Base-by-base conservation (phyloP, 53 echinoderm and acorn worm species). In the Luidia sarsii region DNA sequence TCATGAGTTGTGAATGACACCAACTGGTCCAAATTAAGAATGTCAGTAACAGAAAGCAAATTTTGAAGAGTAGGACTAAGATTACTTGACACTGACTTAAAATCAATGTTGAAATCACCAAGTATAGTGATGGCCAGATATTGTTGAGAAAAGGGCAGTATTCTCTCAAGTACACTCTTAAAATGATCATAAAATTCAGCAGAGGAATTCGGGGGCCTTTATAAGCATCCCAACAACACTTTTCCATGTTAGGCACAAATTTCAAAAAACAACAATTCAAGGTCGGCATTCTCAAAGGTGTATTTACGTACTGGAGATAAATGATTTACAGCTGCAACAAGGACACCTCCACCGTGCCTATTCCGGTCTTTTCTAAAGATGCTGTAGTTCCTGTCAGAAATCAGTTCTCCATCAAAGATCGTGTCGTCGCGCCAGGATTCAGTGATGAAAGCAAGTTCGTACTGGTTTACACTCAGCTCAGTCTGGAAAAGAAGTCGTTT, bases 191-290 rank as follows among this genome's bases (percentile, higher is more conserved):
- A 64, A 37, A 64, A 38, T 2, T 4, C 18, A 14, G 19, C 38
- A 64, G 37, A 11, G 15, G 64, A 4, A 64, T n/a, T 64, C 4
- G 64, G 36, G 19, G 37, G 64, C 38, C 64, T 64, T 18, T 64
- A 64, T 23, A n/a, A n/a, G n/a, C n/a, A n/a, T n/a, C n/a, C n/a
- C n/a, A n/a, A n/a, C n/a, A n/a, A n/a, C n/a, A n/a, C 37, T 37
- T 64, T 36, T 7, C 64, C 64, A 38, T n/a, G 37, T 36, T 36
- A 36, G 19, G 64, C 22, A 64, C 8, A 9, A 16, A 64, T 15
- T 64, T 64, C 64, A 64, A 64, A 6, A n/a, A 36, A n/a, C n/a
- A n/a, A n/a, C n/a, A n/a, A n/a, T n/a, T 64, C 64, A 64, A 64
- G 1, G 9, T 64, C 64, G 21, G 20, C 18, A 18, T 64, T 35